Conservation (phyloP, 1,140 invertebrate genomes). For the Procambarus virginalis region DNA sequence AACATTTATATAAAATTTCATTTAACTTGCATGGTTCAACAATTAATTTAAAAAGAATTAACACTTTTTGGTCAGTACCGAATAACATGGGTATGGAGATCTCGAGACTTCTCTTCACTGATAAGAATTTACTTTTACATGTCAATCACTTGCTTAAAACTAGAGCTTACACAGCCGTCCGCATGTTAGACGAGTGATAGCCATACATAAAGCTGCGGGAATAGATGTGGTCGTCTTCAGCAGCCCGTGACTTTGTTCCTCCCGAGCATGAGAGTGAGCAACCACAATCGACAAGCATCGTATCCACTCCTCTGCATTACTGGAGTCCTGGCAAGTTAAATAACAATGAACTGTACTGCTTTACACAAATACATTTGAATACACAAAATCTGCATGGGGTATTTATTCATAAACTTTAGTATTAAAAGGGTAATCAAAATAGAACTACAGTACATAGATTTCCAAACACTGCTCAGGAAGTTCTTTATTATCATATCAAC, state of each 20-base stretch:
- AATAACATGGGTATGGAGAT: not conserved
- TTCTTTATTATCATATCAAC: too few relatives aligned
- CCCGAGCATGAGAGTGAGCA: constrained; percentile 77
- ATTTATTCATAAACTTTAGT: too few relatives aligned
- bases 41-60: not conserved
- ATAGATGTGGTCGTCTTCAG: constrained; percentile 64
- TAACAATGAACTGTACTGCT: not conserved
- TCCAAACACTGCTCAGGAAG: too few relatives aligned
- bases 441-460: too few relatives aligned
- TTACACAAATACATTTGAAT: not conserved
- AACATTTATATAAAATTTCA: constrained; percentile 3
- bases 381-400: too few relatives aligned
- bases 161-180: constrained; percentile 8
- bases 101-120: not conserved
- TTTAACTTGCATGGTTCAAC: not conserved
- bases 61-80: not conserved
- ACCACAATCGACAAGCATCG: constrained; percentile 91
- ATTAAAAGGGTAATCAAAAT: too few relatives aligned
- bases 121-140: not conserved
- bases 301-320: constrained; percentile 95
- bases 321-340: constrained; percentile 79
- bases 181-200: constrained; percentile 46
- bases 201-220: constrained; percentile 63
- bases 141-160: not conserved
- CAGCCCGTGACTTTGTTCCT: constrained; percentile 50